Evolutionary conservation across 2,888 invertebrate genomes (phyloP).

Genomic region (Ommatoiulus sabulosus): DNA sequence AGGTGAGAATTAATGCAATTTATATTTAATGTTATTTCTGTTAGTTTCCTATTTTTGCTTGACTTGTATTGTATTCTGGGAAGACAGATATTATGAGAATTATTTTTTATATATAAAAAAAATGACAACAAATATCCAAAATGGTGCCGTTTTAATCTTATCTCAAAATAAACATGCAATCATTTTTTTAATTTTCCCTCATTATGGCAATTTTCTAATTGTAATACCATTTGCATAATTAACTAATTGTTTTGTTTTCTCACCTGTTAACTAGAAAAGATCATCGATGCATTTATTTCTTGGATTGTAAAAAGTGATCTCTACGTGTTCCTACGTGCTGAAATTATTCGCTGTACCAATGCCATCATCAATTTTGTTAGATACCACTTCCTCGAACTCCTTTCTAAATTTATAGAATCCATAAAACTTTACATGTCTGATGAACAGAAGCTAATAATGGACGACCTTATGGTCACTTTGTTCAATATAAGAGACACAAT

Average conservation of each 20-base stretch:
- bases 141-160: no score
- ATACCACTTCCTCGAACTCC: background rate
- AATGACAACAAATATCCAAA: no score
- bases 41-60: no score
- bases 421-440: constrained; percentile 45
- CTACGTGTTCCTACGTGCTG: constrained; percentile 48
- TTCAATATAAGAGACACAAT: constrained; percentile 29
- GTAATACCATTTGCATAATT: background rate
- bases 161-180: no score
- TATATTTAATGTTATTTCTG: background rate
- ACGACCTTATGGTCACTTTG: constrained; percentile 38
- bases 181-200: no score
- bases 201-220: background rate
- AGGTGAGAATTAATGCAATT: background rate
- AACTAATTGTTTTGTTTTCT: background rate
- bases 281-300: constrained; percentile 49
- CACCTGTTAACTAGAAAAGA: background rate
- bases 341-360: background rate
- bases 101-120: no score
- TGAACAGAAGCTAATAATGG: constrained; percentile 49
- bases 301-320: constrained; percentile 51
- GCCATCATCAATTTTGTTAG: background rate
- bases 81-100: no score
- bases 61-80: no score
- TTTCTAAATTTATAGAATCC: background rate